Base-by-base conservation (phyloP, 2,797 vertebrate genomes). In the Crenuchus spilurus region DNA sequence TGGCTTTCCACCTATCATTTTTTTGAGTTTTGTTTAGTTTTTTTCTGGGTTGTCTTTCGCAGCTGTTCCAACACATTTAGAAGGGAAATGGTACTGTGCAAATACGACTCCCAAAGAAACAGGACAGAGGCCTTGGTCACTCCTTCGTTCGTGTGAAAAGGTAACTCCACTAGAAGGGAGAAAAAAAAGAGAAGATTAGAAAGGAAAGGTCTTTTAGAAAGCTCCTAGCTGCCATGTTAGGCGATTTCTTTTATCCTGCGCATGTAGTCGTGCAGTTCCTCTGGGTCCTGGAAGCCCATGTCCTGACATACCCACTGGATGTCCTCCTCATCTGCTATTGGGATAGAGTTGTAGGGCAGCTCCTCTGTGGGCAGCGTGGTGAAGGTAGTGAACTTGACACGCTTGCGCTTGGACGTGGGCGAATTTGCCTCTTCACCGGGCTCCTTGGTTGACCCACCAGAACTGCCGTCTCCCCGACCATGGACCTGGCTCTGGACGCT, bases 351-450 rank as follows among this genome's bases (percentile, higher is more conserved):
- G 84, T 99, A 99, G 83, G 95, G 96, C 89, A 96, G 91, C 79
- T 98, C 97, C 22, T 99, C 97, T 0, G 95, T 94, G 83, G 97
- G 98, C 72, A 97, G 92, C 0, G 96, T 97, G 88, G 95, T 95
- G 1, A 99, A 99, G 64, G 97, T 99, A 87, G 96, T 99, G 76
- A 99, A 99, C 89, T 99, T 99, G 78, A 99, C 98, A 75, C 97
- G 89, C 89, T 99, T 99, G 87, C 97, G 93, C 75, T 99, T 99
- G 81, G 97, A 98, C 18, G 97, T 99, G 79, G 98, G 98, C 0
- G 98, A 99, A 80, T 93, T 97, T 0, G 94, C 94, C 54, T 98
- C 96, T 90, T 99, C 98, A 0, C 93, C 93, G 72, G 94, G 94
- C 80, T 98, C 97, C 83, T 96, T 94, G 0, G 96, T 94, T 0